These are phyloP conservation scores for Carassius carassius DNA, from an alignment of 2,113 vertebrate genomes.

Conservation along the genomic window DNA sequence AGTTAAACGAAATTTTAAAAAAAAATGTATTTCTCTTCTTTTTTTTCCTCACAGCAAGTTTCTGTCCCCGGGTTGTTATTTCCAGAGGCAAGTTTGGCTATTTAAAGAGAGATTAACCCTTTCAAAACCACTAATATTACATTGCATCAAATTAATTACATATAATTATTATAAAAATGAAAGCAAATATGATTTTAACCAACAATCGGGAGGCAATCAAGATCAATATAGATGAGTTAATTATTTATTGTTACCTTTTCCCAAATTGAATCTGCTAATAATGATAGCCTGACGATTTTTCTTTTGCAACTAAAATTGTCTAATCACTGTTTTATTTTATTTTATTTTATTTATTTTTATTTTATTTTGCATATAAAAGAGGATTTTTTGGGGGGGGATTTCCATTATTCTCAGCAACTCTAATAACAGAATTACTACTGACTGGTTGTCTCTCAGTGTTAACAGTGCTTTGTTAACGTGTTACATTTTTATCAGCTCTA, in stretches of 20 bases:
- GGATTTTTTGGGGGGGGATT: background rate
- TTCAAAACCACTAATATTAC: conserved; percentile 48
- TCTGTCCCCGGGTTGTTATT: conserved; percentile 79
- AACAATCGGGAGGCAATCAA: background rate
- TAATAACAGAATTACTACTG: background rate
- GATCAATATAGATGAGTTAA: background rate
- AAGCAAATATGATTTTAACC: background rate
- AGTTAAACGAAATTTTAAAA: conserved; percentile 52
- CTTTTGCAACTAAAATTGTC: background rate
- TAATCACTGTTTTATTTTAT: background rate
- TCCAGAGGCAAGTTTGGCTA: conserved; percentile 83
- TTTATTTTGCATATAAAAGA: background rate
- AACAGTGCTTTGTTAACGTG: background rate
- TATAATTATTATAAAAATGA: background rate
- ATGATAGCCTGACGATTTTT: background rate
- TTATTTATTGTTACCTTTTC: background rate
- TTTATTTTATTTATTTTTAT: background rate
- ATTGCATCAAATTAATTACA: background rate
- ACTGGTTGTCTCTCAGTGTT: background rate
- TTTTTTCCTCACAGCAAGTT: conserved; percentile 75
- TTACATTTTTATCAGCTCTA: conserved; percentile 6
- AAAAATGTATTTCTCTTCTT: conserved; percentile 20
- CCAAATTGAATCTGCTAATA: background rate
- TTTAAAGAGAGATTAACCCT: conserved; percentile 64
- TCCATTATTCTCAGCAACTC: background rate